A percentile compares a stretch with the other conserved stretches of the same genome.
phyloP scores from a whole-genome alignment of 2,888 invertebrate species.

The Steinernema hermaphroditum region DNA sequence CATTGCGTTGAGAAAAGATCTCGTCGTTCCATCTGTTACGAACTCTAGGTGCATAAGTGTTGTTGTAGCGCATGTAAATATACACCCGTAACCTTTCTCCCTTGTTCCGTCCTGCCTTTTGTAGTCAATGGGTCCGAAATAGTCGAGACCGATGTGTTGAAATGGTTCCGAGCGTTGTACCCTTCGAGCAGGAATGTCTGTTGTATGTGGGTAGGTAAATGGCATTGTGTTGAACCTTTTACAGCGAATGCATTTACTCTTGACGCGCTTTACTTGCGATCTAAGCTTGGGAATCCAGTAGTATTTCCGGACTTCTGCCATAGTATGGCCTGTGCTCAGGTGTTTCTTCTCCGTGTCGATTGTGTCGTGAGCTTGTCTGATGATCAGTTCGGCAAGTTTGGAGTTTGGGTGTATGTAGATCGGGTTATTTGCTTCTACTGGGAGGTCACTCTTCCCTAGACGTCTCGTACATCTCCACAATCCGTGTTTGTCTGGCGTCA shows the following conservation, averaged over 20 bases:
- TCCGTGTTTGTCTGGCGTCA: neutral
- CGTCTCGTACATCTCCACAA: neutral
- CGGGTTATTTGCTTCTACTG: neutral
- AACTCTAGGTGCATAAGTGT: neutral
- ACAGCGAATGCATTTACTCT: slow-evolving; percentile 15
- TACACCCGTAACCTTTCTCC: neutral
- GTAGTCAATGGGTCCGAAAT: slow-evolving; percentile 41
- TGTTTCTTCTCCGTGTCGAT: neutral
- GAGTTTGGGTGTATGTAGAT: slow-evolving; percentile 1
- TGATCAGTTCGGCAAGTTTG: neutral
- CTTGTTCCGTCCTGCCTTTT: neutral
- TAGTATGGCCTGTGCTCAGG: slow-evolving; percentile 15
- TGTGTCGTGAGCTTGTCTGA: neutral
- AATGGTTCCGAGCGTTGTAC: too few relatives aligned
- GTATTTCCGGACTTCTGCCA: neutral
- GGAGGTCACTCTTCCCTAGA: slow-evolving; percentile 4
- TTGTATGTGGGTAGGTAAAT: slow-evolving; percentile 34
- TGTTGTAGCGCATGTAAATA: neutral
- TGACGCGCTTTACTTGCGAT: neutral
- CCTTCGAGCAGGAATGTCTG: slow-evolving; percentile 35
- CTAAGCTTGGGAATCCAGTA: slow-evolving; percentile 19
- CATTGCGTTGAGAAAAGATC: neutral
- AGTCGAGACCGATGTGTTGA: slow-evolving; percentile 43
- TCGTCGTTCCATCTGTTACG: neutral
- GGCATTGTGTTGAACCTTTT: neutral